These are phyloP conservation scores for Phanerotoma sp. DNA, from an alignment of 2,888 invertebrate genomes.

Conservation along the genomic window DNA sequence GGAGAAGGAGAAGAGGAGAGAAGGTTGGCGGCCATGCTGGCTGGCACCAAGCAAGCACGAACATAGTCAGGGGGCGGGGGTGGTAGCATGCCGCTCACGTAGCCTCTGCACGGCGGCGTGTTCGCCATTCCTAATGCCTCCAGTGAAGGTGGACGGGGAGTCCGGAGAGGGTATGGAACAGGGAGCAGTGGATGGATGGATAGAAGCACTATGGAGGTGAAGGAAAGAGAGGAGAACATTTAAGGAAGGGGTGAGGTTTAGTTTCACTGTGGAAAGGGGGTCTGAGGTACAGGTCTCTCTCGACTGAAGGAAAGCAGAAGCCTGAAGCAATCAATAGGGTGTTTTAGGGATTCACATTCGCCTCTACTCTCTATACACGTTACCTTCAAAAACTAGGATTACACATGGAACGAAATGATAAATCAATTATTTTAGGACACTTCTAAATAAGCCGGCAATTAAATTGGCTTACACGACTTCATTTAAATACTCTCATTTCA, in stretches of 20 bases:
- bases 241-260: constrained; percentile 30
- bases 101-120: constrained; percentile 64
- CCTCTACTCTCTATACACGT: no score
- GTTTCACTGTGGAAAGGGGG: constrained; percentile 24
- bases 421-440: neutral
- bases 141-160: constrained; percentile 49
- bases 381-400: no score
- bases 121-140: constrained; percentile 64
- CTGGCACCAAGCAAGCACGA: constrained; percentile 46
- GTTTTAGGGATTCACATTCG: constrained; percentile 56
- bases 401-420: no score
- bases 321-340: constrained; percentile 62
- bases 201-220: constrained; percentile 22
- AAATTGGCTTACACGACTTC: neutral
- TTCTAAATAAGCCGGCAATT: constrained; percentile 42
- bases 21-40: constrained; percentile 55
- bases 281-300: constrained; percentile 27
- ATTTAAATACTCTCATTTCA: constrained; percentile 12
- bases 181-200: constrained; percentile 28
- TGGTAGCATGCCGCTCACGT: constrained; percentile 63
- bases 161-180: constrained; percentile 37
- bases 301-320: constrained; percentile 37
- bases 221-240: constrained; percentile 28
- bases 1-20: constrained; percentile 33
- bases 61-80: constrained; percentile 45